Evolutionary conservation across 2,797 vertebrate genomes (phyloP), one percentile per base, ranked within the genome.

Genomic region (Microchirus variegatus): DNA sequence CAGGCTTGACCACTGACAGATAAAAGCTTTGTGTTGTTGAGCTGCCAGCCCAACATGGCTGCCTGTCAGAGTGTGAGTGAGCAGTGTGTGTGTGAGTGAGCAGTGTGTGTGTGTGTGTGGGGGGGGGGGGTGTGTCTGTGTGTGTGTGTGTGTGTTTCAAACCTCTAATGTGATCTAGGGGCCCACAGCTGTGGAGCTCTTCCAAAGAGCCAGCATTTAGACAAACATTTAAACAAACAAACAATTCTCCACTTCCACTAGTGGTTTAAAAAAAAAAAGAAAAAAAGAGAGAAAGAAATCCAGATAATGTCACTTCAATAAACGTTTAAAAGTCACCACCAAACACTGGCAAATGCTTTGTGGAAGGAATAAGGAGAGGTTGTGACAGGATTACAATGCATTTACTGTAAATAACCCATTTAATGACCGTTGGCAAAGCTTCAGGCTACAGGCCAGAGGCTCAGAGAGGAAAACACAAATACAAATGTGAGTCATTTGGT

Each of bases 1-100:
- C 89, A 90, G 87, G 90, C 90, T 90, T 92, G 90, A 92, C 90
- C 90, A 91, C 89, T 90, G 90, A 92, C 90, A 92, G 90, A 92
- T 91, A 91, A 92, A 92, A 90, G 90, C 90, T 90, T 90, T 90
- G 90, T 89, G 90, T 90, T 92, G 90, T 90, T 89, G 84, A 86
- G 90, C 90, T 92, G 90, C 90, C 90, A 91, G 86, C 78, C 81
- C 88, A 90, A 91, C 89, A 91, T 90, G 89, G 89, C 87, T 87
- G 90, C 85, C 87, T 91, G 90, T 90, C 88, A 90, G 88, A 80
- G 86, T 89, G 87, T 90, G 87, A 88, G 87, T 90, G 90, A 88
- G 86, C 80, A 82, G 85, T 78, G 80, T 81, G 82, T 81, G 66
- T 58, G 48, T 55, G 46, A n/a, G n/a, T n/a, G n/a, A n/a, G n/a